phyloP scores from a whole-genome alignment of 2,888 invertebrate species.

The Chrysina gloriosa region DNA sequence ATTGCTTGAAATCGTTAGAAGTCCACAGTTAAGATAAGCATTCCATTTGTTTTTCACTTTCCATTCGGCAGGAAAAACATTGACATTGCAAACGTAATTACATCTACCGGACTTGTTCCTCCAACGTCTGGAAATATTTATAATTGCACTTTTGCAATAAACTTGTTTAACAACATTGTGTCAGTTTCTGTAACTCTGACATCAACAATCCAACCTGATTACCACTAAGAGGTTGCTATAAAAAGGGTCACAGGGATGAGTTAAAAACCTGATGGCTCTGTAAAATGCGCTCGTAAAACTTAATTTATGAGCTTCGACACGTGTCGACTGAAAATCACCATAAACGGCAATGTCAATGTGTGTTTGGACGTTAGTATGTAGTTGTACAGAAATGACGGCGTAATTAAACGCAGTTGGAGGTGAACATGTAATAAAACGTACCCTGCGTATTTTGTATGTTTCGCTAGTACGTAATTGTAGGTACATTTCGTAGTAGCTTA shows the following conservation, averaged over 20 bases:
- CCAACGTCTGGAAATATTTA: too few species aligned
- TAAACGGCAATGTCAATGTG: conserved; percentile 40
- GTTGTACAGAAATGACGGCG: not conserved
- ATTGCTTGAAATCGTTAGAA: too few species aligned
- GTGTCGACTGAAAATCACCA: conserved; percentile 45
- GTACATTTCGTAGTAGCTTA: too few species aligned
- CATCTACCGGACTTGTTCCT: too few species aligned
- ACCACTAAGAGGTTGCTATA: conserved; percentile 16
- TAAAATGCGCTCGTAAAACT: conserved; percentile 49
- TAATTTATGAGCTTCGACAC: conserved; percentile 49
- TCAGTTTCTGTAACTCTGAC: conserved; percentile 14
- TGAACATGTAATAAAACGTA: too few species aligned
- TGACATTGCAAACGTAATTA: too few species aligned
- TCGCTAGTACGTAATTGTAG: too few species aligned
- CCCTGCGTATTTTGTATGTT: too few species aligned
- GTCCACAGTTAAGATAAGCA: too few species aligned
- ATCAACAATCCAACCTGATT: conserved; percentile 19
- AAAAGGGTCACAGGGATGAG: conserved; percentile 39
- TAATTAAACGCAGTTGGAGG: not conserved
- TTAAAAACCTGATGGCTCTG: conserved; percentile 46
- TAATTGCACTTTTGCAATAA: not conserved
- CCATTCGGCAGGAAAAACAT: too few species aligned
- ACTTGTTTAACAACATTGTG: not conserved
- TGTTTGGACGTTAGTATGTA: not conserved
- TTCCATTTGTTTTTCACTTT: too few species aligned